Evolutionary conservation across 2,113 vertebrate species (phyloP), one percentile per base, ranked within the genome.

Genomic region (Furnarius figulus): DNA sequence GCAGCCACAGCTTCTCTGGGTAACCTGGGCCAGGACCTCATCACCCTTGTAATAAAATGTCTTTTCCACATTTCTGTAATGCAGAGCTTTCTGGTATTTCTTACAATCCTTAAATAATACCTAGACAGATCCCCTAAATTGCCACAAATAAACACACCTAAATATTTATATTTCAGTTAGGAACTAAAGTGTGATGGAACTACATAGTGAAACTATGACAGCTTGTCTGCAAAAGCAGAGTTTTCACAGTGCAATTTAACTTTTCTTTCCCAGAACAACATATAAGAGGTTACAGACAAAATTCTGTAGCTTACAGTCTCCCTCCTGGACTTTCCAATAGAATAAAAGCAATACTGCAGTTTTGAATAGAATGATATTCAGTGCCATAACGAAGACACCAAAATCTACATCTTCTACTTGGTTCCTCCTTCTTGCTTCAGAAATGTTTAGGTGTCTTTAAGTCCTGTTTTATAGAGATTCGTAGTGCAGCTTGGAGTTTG

Each of bases 21-120:
- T 0, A 88, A 0, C 6, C 31, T 37, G 9, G 50, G 35, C 35
- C 35, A 88, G 42, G 3, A 2, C 0, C 14, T 80, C 3, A 3
- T 4, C 10, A 58, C 5, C 4, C 8, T 44, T 21, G 49, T 8
- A 44, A 23, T 37, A 50, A 42, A 37, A 13, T 4, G 56, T 50
- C 5, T 55, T 37, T 23, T 17, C 11, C 12, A 10, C 19, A 16
- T 50, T 74, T 81, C 24, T 77, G 3, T n/a, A 19, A 65, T 20
- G 31, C 5, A 70, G 56, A 16, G 8, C 2, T 76, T 79, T 49
- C 12, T 53, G n/a, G 3, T 20, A 22, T 33, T 4, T 20, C 18
- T 77, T 61, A 24, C 8, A 70, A 7, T 35, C 4, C 4, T 46
- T 46, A 44, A 35, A 44, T 53, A 50, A 7, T 22, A 35, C 21